phyloP scores from a whole-genome alignment of 92 coral and sea anemone species.

The Heteractis magnifica region DNA sequence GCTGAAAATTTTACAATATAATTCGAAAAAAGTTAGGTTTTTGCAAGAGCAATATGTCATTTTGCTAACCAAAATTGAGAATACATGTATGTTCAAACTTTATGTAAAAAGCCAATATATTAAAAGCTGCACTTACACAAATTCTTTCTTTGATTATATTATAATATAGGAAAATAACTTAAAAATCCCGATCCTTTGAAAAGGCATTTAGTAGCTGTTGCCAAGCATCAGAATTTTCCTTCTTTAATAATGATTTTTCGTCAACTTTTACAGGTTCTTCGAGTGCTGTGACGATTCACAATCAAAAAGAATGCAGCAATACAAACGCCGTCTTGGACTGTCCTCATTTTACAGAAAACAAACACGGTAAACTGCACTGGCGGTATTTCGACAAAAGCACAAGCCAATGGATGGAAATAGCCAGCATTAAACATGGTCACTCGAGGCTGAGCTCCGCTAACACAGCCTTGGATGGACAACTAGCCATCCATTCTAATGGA shows the following conservation, averaged over 20 bases:
- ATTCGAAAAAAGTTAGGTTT: too few species aligned
- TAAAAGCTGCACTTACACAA: too few species aligned
- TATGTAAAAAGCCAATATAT: too few species aligned
- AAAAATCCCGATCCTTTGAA: background rate
- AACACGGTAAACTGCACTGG: background rate
- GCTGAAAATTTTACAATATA: too few species aligned
- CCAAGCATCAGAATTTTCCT: too few species aligned
- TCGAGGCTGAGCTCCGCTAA: background rate
- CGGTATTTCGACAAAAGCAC: background rate
- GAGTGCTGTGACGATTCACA: background rate
- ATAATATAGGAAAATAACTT: too few species aligned
- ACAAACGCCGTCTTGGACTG: conserved; percentile 21
- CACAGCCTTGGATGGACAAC: background rate
- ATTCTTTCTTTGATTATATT: too few species aligned
- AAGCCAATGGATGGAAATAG: conserved; percentile 1
- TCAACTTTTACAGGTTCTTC: background rate
- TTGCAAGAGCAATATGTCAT: too few species aligned
- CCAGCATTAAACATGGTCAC: background rate
- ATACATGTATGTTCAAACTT: too few species aligned
- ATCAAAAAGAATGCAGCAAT: conserved; percentile 25
- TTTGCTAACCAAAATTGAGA: too few species aligned
- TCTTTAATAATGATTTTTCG: background rate
- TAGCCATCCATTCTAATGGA: conserved; percentile 21
- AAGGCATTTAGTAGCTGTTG: background rate
- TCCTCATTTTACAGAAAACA: background rate